Conservation (phyloP, 2,113 vertebrate genomes). For the Mustelus asterias region DNA sequence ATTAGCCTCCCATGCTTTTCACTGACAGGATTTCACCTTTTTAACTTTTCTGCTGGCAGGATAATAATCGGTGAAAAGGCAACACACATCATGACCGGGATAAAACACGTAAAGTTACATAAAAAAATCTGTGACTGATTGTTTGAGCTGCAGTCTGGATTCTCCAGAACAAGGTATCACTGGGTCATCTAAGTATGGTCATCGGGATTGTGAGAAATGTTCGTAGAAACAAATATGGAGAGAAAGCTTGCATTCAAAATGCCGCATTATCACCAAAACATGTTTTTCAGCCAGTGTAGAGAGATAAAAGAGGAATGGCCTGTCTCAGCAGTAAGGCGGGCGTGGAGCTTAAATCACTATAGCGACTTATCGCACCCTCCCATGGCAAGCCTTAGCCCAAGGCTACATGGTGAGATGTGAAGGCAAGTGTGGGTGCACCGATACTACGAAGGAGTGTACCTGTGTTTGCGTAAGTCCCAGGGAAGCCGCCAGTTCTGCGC, state of each 20-base stretch:
- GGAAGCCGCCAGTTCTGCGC: constrained; percentile 90
- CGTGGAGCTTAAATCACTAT: background rate
- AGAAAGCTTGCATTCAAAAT: background rate
- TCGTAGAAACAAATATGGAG: background rate
- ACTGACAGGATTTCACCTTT: background rate
- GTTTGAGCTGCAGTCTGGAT: background rate
- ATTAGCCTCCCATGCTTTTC: background rate
- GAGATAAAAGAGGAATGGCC: background rate
- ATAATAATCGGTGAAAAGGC: background rate
- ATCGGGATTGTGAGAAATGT: background rate
- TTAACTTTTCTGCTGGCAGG: background rate
- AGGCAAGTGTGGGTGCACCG: background rate
- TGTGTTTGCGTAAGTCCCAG: constrained; percentile 96
- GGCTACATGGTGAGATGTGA: background rate
- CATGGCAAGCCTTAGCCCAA: constrained; percentile 2
- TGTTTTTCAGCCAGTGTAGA: too few relatives aligned
- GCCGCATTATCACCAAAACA: background rate
- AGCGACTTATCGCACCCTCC: background rate
- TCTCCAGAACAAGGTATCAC: background rate
- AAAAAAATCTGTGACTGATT: background rate
- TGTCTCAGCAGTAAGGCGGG: background rate
- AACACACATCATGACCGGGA: background rate
- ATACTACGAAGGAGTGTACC: constrained; percentile 54
- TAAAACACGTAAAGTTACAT: background rate
- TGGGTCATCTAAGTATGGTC: background rate